phyloP scores from a whole-genome alignment of 2,888 invertebrate species.

The Morpho helenor region DNA sequence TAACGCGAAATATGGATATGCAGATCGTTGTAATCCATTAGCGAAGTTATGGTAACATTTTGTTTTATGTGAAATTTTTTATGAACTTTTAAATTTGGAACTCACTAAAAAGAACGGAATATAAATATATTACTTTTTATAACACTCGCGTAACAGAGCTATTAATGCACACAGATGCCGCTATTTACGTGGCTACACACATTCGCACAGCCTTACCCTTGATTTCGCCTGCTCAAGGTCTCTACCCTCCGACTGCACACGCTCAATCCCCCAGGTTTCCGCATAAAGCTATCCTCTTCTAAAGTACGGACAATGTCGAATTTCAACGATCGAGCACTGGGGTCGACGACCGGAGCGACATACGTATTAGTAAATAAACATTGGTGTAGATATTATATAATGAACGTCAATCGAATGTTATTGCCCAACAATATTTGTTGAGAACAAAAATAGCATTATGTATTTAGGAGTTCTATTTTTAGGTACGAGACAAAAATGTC shows the following conservation, averaged over 20 bases:
- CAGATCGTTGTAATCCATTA: too few relatives aligned
- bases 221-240: slow-evolving; percentile 79
- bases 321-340: slow-evolving; percentile 59
- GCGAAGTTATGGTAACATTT: too few relatives aligned
- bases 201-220: slow-evolving; percentile 65
- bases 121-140: slow-evolving; percentile 9
- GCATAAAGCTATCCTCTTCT: slow-evolving; percentile 59
- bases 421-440: slow-evolving; percentile 26
- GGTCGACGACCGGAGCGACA: slow-evolving; percentile 66
- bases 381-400: slow-evolving; percentile 57
- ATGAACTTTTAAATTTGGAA: neutral
- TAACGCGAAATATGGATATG: neutral
- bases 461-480: slow-evolving; percentile 6
- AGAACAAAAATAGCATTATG: slow-evolving; percentile 9
- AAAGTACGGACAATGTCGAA: slow-evolving; percentile 67
- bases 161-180: slow-evolving; percentile 44
- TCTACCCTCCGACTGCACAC: slow-evolving; percentile 64
- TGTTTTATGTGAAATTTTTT: too few relatives aligned
- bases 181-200: slow-evolving; percentile 56
- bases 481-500: neutral
- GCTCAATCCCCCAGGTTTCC: slow-evolving; percentile 47
- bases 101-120: neutral
- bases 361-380: slow-evolving; percentile 77
- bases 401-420: slow-evolving; percentile 42
- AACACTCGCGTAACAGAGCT: slow-evolving; percentile 24